Evolutionary conservation across 2,888 invertebrate genomes (phyloP), one percentile per base, ranked within the genome.

Genomic region (Chrysodeixis includens): DNA sequence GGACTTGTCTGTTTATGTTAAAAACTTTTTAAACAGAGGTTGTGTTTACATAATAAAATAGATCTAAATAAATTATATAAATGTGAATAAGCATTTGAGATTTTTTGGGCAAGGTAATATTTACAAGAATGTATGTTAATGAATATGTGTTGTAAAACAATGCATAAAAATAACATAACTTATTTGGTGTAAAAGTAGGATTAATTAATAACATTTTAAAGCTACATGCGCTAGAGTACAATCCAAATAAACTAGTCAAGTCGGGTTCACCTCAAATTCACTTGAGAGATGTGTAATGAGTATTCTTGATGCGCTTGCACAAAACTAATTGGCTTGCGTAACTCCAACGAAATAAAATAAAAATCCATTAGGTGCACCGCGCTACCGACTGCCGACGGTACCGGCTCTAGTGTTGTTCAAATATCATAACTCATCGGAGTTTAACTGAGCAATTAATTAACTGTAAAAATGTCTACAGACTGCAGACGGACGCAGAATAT

Each of bases 271-370:
- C 84, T 85, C 78, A 74, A 84, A 84, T 86, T 83, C 82, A 82
- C 77, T 87, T 81, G 82, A 83, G 82, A 84, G 85, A 81, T 79
- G 78, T 86, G 83, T 88, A 89, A 90, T 90, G 85, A 89, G 88
- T 88, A 89, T 90, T 90, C 88, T 86, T 86, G 86, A 90, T 91
- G 91, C 90, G 89, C 88, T 91, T 89, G 87, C 83, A 87, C 86
- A 85, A 87, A 90, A 90, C 89, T 92, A 92, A 93, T 92, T 92
- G 92, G 91, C 86, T 87, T 78, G 83, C 80, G 86, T 85, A 88
- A 88, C 90, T 90, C 87, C 85, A 86, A 82, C 86, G 84, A 90
- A 92, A 91, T 92, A 91, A 91, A 91, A 72, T 91, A 90, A 91
- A 90, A 90, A 90, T 88, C 88, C 81, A 88, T 92, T 90, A 87